Evolutionary conservation across 2,113 vertebrate species (phyloP).

Genomic region (Thalassoma bifasciatum): DNA sequence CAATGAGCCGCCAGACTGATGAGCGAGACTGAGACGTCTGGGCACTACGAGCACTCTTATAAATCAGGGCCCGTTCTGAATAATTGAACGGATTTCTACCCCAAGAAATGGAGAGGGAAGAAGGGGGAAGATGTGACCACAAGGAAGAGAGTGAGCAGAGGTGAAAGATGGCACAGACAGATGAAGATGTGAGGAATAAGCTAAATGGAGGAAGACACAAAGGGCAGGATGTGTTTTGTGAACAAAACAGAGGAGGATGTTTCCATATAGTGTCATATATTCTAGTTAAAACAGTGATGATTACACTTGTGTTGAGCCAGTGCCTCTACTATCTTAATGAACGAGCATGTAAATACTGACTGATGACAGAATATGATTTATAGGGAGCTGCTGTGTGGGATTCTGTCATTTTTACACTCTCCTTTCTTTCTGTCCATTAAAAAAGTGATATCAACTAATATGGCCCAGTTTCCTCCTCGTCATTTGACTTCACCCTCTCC

Average conservation of each 20-base stretch:
- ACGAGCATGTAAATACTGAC: no score
- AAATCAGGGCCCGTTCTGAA: constrained; percentile 66
- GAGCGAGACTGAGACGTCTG: constrained; percentile 54
- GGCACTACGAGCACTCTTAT: constrained; percentile 61
- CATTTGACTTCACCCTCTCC: constrained; percentile 22
- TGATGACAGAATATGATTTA: no score
- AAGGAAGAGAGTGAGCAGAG: constrained; percentile 17
- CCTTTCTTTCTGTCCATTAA: no score
- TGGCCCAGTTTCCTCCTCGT: background rate
- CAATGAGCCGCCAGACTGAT: constrained; percentile 65
- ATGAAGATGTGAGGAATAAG: constrained; percentile 1
- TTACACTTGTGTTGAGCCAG: no score
- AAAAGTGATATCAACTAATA: no score
- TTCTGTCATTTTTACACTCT: background rate
- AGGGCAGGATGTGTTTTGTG: no score
- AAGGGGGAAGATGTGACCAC: constrained; percentile 20
- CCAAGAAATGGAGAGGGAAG: constrained; percentile 37
- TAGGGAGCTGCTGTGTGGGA: no score
- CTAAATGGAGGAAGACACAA: constrained; percentile 1
- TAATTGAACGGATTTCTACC: constrained; percentile 64
- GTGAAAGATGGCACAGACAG: no score
- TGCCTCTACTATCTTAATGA: no score
- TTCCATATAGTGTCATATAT: no score
- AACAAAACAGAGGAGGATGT: no score
- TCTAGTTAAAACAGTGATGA: no score